Evolutionary conservation across 2,797 vertebrate species (phyloP).

Genomic region (Potorous gilbertii): DNA sequence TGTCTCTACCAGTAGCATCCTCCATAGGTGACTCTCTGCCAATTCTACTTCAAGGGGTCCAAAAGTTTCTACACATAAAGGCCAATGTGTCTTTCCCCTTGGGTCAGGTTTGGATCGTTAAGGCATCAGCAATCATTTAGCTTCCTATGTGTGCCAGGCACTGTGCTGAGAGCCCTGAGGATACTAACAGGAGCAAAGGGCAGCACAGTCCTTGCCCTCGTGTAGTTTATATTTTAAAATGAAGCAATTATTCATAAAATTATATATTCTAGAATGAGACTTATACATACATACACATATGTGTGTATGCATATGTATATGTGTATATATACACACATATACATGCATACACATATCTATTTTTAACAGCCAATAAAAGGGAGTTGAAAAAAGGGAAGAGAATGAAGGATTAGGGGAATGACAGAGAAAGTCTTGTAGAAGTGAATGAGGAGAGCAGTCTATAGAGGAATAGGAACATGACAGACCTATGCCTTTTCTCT

Average conservation of each 20-base stretch:
- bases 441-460: not conserved
- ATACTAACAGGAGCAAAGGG: not conserved
- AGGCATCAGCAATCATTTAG: not conserved
- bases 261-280: not conserved
- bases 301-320: too few species aligned
- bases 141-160: not conserved
- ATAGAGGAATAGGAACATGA: not conserved
- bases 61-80: not conserved
- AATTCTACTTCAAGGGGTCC: not conserved
- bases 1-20: not conserved
- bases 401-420: not conserved
- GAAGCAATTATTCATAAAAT: not conserved
- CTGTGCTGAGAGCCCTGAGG: not conserved
- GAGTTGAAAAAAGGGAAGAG: not conserved
- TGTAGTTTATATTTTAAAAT: not conserved
- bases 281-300: fast-evolving
- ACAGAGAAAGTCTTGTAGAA: not conserved
- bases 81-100: not conserved
- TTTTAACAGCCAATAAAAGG: not conserved
- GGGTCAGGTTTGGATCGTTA: not conserved
- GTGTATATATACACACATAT: too few species aligned
- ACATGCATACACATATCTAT: too few species aligned
- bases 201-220: not conserved
- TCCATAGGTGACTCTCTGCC: not conserved
- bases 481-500: not conserved